phyloP scores from a whole-genome alignment of 35 echinoderm and acorn worm genomes.

The Apostichopus californicus region DNA sequence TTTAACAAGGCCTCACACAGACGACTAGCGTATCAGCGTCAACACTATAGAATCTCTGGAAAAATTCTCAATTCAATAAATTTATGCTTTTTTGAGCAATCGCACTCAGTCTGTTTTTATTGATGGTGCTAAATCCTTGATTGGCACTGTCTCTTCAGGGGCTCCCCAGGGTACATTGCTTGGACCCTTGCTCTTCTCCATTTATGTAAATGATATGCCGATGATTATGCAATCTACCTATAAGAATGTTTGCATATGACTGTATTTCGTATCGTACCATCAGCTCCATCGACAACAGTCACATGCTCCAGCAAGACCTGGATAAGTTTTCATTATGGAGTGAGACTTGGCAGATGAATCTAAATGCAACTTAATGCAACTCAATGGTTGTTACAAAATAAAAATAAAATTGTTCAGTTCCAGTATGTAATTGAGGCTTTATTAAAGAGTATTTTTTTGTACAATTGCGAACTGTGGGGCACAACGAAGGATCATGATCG shows the following conservation, averaged over 20 bases:
- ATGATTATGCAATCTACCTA: neutral
- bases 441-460: too few relatives aligned
- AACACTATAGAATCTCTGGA: conserved; percentile 34
- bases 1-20: conserved; percentile 43
- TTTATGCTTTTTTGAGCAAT: neutral
- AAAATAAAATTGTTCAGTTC: neutral
- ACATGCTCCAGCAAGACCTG: conserved; percentile 31
- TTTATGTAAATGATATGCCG: conserved; percentile 26
- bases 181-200: neutral
- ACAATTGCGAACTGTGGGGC: too few relatives aligned
- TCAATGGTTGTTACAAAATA: conserved; percentile 10
- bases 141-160: conserved; percentile 3
- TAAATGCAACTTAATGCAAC: conserved; percentile 48
- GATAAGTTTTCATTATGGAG: neutral
- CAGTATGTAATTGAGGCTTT: neutral
- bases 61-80: conserved; percentile 47
- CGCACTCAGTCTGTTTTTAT: conserved; percentile 16
- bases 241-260: conserved; percentile 52
- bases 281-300: neutral
- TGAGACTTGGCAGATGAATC: conserved; percentile 48
- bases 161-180: conserved; percentile 52
- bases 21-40: neutral
- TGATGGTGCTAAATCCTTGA: conserved; percentile 4
- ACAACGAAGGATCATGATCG: too few relatives aligned
- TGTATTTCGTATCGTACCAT: conserved; percentile 12